Base-by-base conservation (phyloP, 2,888 invertebrate species). In the Melieria picta region DNA sequence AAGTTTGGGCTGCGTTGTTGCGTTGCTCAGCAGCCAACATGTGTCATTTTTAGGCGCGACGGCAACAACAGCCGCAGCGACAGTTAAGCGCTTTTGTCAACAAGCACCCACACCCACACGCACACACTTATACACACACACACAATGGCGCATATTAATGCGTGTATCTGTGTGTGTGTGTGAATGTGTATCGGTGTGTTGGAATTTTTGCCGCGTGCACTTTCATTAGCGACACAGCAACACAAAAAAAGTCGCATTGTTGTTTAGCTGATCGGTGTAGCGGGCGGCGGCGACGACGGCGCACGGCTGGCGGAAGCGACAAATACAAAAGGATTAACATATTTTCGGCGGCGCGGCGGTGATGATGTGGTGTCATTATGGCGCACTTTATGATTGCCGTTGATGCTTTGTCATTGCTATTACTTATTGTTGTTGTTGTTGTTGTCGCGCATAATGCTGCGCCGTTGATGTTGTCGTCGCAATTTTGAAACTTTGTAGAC, bases 401-500 rank as follows among this genome's bases (percentile, higher is more conserved):
- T 46, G 13, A 7, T 45, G 11, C 45, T 10, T 45, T 43, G 3
- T 55, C 30, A n/a, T 13, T 7, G 60, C 5, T 6, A 5, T 13
- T 65, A 13, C 42, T 7, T 52, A n/a, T 9, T n/a, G 9, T 46
- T 13, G 16, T 57, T 7, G 13, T 1, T 11, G 30, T 57, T 7
- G 13, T 1, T 11, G 30, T 4, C n/a, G 58, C 30, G 43, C 61
- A 16, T 48, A 46, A 3, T 3, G 48, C 58, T 13, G 13, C 16
- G 9, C 16, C 42, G 42, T 5, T 57, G 50, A 42, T 65, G n/a
- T 30, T 9, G 3, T 13, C 57, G 66, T 48, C 43, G 30, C 30
- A 30, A 50, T 58, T 48, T 58, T 58, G 66, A n/a, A 58, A 66
- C 58, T 66, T 66, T 66, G 30, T 11, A 66, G 58, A 58, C 47